Evolutionary conservation across 30 jellyfish, hydroid and myxozoan species (phyloP).

Genomic region (Pseudorhiza aurosa): DNA sequence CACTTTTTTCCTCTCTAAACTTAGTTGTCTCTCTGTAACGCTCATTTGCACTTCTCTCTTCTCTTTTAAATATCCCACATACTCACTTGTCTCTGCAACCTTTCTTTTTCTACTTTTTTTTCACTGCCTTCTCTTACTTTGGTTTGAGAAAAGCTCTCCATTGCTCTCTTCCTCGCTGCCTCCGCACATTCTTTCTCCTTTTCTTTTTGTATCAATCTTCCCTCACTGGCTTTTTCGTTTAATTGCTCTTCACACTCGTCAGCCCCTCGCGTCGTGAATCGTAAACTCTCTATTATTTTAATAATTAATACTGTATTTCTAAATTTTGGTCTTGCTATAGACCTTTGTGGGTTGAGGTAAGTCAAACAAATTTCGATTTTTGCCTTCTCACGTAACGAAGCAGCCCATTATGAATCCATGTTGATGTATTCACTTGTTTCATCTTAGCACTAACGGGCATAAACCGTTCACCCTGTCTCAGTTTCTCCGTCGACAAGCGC

Average conservation of each 20-base stretch:
- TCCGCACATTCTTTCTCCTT: constrained; percentile 5
- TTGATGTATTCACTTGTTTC: not conserved
- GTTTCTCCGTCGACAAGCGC: constrained; percentile 80
- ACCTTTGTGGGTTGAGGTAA: too few relatives aligned
- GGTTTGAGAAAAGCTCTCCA: not conserved
- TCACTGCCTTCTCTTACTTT: not conserved
- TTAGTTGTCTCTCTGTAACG: not conserved
- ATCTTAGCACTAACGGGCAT: constrained; percentile 11
- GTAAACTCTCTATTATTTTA: too few relatives aligned
- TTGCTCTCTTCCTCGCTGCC: not conserved
- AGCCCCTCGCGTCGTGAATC: too few relatives aligned
- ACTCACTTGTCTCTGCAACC: constrained; percentile 13
- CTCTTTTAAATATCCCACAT: constrained; percentile 2
- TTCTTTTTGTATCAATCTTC: too few relatives aligned
- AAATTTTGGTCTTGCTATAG: too few relatives aligned
- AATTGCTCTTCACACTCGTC: constrained; percentile 1
- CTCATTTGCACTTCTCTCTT: constrained; percentile 2
- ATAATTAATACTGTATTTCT: too few relatives aligned
- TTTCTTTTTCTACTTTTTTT: not conserved
- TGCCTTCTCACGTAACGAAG: too few relatives aligned
- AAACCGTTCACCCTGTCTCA: constrained; percentile 67
- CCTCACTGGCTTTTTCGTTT: not conserved
- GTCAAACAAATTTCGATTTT: too few relatives aligned
- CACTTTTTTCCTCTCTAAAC: constrained; percentile 9
- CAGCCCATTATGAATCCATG: too few relatives aligned